phyloP scores from a whole-genome alignment of 2,888 invertebrate genomes.

The Nysson spinosus region DNA sequence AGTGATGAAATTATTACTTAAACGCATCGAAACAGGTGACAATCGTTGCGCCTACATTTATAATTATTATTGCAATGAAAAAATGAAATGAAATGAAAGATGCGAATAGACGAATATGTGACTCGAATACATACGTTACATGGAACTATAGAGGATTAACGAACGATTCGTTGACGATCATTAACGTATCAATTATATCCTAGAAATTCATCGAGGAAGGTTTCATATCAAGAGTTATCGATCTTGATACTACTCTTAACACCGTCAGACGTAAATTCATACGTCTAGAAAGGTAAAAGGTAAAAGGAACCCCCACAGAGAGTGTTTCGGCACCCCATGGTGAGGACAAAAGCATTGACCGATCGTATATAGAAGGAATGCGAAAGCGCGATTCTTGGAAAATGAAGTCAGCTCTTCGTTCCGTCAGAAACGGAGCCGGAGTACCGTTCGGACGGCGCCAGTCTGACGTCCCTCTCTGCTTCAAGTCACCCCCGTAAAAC shows the following conservation, averaged over 20 bases:
- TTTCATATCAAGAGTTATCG: conserved; percentile 38
- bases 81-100: too few species aligned
- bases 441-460: conserved; percentile 55
- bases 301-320: conserved; percentile 36
- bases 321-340: conserved; percentile 59
- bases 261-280: conserved; percentile 34
- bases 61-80: too few species aligned
- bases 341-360: conserved; percentile 58
- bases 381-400: conserved; percentile 56
- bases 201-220: conserved; percentile 17
- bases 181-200: neutral
- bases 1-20: too few species aligned
- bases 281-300: conserved; percentile 16
- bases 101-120: too few species aligned
- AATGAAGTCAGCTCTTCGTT: conserved; percentile 58
- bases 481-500: conserved; percentile 35
- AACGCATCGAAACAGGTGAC: too few species aligned
- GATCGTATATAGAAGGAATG: conserved; percentile 50
- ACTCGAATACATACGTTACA: too few species aligned
- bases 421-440: conserved; percentile 54
- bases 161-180: too few species aligned
- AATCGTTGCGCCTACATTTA: too few species aligned
- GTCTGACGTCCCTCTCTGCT: conserved; percentile 54
- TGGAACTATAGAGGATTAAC: too few species aligned
- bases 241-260: conserved; percentile 39